Base-by-base conservation (phyloP, 2,888 invertebrate genomes). In the Galeopsomyia nigrocyanea region DNA sequence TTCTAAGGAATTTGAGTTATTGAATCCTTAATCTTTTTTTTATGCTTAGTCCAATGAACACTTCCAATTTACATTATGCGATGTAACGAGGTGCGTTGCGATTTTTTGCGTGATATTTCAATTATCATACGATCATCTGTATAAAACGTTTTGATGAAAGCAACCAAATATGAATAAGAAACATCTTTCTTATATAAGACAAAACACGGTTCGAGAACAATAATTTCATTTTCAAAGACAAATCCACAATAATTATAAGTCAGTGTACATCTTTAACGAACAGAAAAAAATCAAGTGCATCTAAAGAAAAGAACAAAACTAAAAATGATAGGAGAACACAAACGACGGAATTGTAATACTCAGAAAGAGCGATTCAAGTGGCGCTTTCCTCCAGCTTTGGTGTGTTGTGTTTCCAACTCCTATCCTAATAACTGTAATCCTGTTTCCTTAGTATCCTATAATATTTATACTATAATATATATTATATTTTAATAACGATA, bases 1-100 rank as follows among this genome's bases (percentile, higher is more conserved):
- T 51, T 60, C 50, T 61, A 61, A 55, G 14, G 31, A 39, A 39
- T 39, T 65, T 68, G 51, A 10, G 64, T 57, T 69, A 60, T 66
- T 55, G 62, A 73, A 67, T 73, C 64, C 71, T 67, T 68, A 62
- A 70, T 75, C 64, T 70, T 73, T 70, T 73, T 55, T 62, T 71
- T 71, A 61, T 72, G 69, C 69, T 60, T 57, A 69, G 67, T 69
- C 56, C 60, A 50, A 47, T 46, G 61, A 71, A 71, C 64, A 47
- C 49, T 63, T 74, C 31, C 62, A 62, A 68, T 53, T 61, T n/a
- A 3, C 66, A 49, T 57, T 46, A 58, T 50, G 60, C 9, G 49
- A 70, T 67, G 70, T 14, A 47, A 58, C 66, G 31, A 66, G 58
- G 55, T 63, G 67, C 49, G 50, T 39, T n/a, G n/a, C 55, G 39